These are phyloP conservation scores for Andrena trimmerana DNA, from an alignment of 2,888 invertebrate species.

Conservation along the genomic window DNA sequence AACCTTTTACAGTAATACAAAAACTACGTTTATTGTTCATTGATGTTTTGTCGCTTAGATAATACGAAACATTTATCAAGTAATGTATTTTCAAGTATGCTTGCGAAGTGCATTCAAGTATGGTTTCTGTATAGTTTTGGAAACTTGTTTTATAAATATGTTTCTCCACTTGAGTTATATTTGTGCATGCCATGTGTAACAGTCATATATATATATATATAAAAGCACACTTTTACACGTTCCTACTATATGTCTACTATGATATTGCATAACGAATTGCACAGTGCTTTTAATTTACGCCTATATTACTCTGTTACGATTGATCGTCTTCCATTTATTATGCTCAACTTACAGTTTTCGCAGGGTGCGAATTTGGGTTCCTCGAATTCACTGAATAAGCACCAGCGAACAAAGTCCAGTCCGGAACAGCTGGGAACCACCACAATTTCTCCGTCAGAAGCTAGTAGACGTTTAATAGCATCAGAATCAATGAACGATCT, in stretches of 20 bases:
- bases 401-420: conserved; percentile 89
- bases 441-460: conserved; percentile 83
- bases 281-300: not conserved
- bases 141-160: conserved; percentile 14
- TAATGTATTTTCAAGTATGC: conserved; percentile 27
- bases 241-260: conserved; percentile 21
- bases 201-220: not conserved
- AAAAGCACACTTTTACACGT: conserved; percentile 10
- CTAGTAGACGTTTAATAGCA: conserved; percentile 86
- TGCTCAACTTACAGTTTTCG: conserved; percentile 75
- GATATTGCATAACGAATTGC: conserved; percentile 29
- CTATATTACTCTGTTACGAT: not conserved
- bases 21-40: conserved; percentile 39
- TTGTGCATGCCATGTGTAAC: conserved; percentile 31
- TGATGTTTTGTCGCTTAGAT: conserved; percentile 37
- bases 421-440: conserved; percentile 87
- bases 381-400: conserved; percentile 84
- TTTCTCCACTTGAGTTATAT: conserved; percentile 21
- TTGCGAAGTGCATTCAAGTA: conserved; percentile 28
- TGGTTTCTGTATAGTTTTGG: conserved; percentile 26
- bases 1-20: conserved; percentile 14
- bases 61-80: conserved; percentile 29
- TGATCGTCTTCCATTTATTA: not conserved
- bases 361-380: conserved; percentile 81
- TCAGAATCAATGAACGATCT: conserved; percentile 88